Evolutionary conservation across 2,888 invertebrate genomes (phyloP), one percentile per base, ranked within the genome.

Genomic region (Philaethria dido): DNA sequence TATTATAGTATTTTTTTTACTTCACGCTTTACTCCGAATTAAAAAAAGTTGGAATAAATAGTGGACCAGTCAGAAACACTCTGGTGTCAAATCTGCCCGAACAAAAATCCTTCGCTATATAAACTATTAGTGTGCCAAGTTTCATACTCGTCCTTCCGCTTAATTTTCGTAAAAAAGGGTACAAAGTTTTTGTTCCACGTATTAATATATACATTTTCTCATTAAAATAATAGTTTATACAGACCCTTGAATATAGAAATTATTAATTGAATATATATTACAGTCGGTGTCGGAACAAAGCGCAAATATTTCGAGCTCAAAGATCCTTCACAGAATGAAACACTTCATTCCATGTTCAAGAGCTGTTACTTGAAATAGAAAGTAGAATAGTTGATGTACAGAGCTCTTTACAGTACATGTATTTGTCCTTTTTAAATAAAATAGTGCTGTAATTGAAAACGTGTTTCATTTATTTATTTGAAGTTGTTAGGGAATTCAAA

Each of bases 261-360:
- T 65, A 50, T 65, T 29, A 18, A 65, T 65, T 50, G 39, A 44
- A 47, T 45, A 33, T 47, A 45, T 55, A 60, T 33, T 47, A 60
- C 1, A 60, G 20, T 57, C 14, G 20, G 39, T 60, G 60, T 60
- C 60, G 29, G 45, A 60, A 47, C 60, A 20, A 20, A 57, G 47
- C 33, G 52, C 54, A 64, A 69, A 69, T 61, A 62, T 48, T 64
- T 61, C 55, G 25, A 62, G 57, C 57, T 39, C 11, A 42, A 66
- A 61, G 47, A 60, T 39, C 11, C 64, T 61, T 42, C 33, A 42
- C 33, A 61, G 64, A 48, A 64, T 61, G 61, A 67, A 62, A 67
- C 69, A 69, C 67, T 69, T 62, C 69, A 67, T 62, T 62, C 50
- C 67, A 64, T 55, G 67, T 64, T 62, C 36, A 44, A 61, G 63